Conservation (phyloP, 2,888 invertebrate species). For the Coenonympha glycerion region DNA sequence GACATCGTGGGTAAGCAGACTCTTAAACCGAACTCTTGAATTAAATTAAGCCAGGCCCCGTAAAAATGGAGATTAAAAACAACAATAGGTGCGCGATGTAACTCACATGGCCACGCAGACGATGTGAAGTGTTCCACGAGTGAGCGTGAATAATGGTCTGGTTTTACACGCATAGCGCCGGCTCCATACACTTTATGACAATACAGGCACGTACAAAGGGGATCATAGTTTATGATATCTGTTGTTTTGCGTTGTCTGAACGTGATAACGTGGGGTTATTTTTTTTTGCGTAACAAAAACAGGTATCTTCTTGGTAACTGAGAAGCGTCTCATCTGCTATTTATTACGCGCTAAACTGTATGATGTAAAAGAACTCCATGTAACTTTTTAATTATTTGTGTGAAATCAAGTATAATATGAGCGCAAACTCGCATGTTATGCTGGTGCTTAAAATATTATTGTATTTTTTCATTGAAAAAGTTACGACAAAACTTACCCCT, state of each 20-base stretch:
- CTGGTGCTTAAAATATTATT: too few species aligned
- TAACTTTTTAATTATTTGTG: too few species aligned
- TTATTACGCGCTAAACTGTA: too few species aligned
- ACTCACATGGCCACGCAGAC: conserved; percentile 10
- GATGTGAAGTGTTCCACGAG: conserved; percentile 15
- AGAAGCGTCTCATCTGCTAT: too few species aligned
- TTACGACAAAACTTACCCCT: too few species aligned
- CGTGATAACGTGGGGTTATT: conserved; percentile 1
- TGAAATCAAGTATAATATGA: too few species aligned
- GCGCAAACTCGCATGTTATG: too few species aligned
- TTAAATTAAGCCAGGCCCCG: conserved; percentile 2
- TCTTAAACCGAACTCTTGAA: too few species aligned
- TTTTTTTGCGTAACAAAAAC: background rate
- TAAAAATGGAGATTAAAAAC: conserved; percentile 14
- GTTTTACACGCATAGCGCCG: conserved; percentile 16
- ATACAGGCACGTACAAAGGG: conserved; percentile 9
- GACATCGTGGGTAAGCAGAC: too few species aligned
- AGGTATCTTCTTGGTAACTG: background rate
- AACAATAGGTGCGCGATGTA: conserved; percentile 15
- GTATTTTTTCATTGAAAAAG: too few species aligned
- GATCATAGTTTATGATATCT: conserved; percentile 10
- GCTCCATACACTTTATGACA: conserved; percentile 15
- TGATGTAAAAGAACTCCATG: too few species aligned
- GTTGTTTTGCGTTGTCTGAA: conserved; percentile 4
- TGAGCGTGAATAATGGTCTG: conserved; percentile 19